Evolutionary conservation across 2,888 invertebrate genomes (phyloP), one percentile per base, ranked within the genome.

Genomic region (Folsomia manolachei): DNA sequence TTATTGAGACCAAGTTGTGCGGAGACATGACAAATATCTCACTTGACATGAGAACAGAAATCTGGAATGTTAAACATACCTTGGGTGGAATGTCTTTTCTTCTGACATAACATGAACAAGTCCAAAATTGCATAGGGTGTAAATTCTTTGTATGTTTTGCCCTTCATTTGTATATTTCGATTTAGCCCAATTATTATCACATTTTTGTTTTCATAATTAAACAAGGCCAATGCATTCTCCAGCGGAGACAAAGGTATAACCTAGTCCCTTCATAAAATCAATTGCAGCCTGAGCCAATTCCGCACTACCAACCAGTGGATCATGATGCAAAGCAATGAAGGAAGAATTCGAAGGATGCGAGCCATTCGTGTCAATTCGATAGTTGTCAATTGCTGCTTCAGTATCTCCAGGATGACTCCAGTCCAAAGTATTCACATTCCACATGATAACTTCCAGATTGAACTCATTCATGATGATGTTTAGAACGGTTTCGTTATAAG

Each of bases 301-400:
- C 1, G 63, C 66, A 1, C 56, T 51, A 39, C 63, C 66, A 0
- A 21, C 26, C 0, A 68, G 2, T 2, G 72, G 62, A 27, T 76
- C 76, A 23, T 74, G 76, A 62, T 74, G 76, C 1, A 76, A 56
- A 11, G 69, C 51, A 26, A 76, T 74, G 60, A 72, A 76, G 14
- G 39, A 39, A 52, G 65, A 63, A 24, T 64, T 39, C n/a, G 25
- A 63, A n/a, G 1, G 14, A 19, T 11, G 56, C 0, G 52, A 53
- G 7, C 70, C 65, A 18, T 53, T n/a, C n/a, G 62, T 27, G 53
- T 70, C 19, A 0, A 7, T 23, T 19, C 63, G 21, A 11, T 11
- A n/a, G 19, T 74, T 71, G 1, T 14, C 26, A 25, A 76, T 63
- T 2, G 68, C 64, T 2, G 70, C 18, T 9, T 51, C 66, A 18